Conservation (phyloP, 2,113 vertebrate genomes). For the Ciconia maguari region DNA sequence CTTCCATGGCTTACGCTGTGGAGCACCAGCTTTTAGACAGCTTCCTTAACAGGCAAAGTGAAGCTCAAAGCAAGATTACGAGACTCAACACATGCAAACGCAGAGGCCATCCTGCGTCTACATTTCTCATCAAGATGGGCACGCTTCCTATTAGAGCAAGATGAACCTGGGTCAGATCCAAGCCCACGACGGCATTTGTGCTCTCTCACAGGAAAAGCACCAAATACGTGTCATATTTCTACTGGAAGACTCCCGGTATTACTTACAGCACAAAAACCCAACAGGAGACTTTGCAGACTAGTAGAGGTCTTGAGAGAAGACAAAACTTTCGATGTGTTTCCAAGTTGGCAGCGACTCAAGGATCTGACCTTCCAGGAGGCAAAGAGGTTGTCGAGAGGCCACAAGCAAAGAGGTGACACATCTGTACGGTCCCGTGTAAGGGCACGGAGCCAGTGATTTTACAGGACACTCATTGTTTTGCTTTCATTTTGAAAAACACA, state of each 20-base stretch:
- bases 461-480: neutral
- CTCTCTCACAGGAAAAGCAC: neutral
- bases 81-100: neutral
- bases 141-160: neutral
- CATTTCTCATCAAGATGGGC: neutral
- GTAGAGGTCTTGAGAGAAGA: neutral
- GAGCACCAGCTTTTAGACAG: neutral
- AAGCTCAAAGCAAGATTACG: neutral
- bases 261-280: neutral
- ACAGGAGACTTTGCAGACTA: neutral
- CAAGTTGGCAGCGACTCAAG: neutral
- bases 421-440: rapidly evolving
- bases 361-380: neutral
- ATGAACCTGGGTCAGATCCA: neutral
- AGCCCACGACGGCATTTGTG: neutral
- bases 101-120: neutral
- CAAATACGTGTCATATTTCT: neutral
- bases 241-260: neutral
- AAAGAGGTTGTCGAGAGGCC: neutral
- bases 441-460: too few species aligned
- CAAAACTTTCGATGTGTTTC: neutral
- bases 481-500: neutral
- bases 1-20: neutral
- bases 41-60: neutral
- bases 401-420: neutral